Evolutionary conservation across 1,140 invertebrate genomes (phyloP).

Genomic region (Orchestia grillus): DNA sequence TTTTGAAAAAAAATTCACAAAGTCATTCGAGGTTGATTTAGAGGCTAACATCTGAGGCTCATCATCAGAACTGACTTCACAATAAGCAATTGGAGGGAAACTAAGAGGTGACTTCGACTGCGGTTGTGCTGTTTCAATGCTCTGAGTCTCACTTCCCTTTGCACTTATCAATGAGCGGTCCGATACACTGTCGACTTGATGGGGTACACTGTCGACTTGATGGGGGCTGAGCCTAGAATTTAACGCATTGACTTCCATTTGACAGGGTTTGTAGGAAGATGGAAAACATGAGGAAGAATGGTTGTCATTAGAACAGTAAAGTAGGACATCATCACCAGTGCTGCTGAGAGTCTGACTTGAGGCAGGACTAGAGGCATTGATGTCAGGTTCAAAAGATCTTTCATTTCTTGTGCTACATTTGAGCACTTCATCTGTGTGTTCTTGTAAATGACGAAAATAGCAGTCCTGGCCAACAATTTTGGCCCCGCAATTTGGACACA

Average conservation of each 20-base stretch:
- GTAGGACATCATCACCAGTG: neutral
- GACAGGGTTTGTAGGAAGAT: neutral
- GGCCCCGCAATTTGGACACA: neutral
- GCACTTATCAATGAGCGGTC: neutral
- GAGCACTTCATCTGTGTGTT: neutral
- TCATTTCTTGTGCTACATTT: neutral
- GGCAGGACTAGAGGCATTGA: neutral
- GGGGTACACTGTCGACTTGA: neutral
- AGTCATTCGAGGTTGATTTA: neutral
- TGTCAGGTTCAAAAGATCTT: neutral
- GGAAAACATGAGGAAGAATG: neutral
- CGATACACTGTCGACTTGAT: neutral
- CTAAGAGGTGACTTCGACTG: neutral
- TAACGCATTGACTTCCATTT: neutral
- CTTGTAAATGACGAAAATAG: constrained; percentile 15
- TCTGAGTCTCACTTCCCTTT: neutral
- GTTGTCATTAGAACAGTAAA: neutral
- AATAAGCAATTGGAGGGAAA: neutral
- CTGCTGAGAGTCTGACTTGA: neutral
- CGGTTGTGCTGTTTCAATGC: neutral
- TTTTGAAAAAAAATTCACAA: neutral
- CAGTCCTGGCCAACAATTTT: constrained; percentile 23
- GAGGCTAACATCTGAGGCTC: neutral
- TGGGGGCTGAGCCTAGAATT: neutral
- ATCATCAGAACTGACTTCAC: neutral